Percentiles rank a stretch among this genome's conserved stretches.
phyloP scores from a whole-genome alignment of 1,140 invertebrate genomes.

The Drosophila elegans region DNA sequence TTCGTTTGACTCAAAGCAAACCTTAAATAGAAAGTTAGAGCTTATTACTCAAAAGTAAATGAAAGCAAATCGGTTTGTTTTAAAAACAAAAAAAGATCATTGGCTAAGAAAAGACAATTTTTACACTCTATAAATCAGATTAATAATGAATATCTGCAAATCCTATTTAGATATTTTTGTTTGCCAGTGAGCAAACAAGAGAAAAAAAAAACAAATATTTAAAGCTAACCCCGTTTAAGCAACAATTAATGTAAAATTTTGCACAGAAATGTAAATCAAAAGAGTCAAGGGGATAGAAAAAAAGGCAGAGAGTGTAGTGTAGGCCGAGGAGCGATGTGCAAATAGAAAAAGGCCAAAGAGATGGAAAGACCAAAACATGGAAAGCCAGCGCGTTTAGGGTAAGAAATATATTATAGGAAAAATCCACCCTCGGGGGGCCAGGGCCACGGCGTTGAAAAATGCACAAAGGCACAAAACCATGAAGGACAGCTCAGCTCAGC shows the following conservation, averaged over 20 bases:
- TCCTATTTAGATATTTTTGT: not conserved
- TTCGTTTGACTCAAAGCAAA: too few relatives aligned
- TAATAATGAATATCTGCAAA: slow-evolving; percentile 2
- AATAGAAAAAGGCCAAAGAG: not conserved
- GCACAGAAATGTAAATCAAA: slow-evolving; percentile 60
- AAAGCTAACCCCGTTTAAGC: slow-evolving; percentile 47
- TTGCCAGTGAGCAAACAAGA: slow-evolving; percentile 3
- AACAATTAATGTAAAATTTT: slow-evolving; percentile 67
- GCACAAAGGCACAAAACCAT: slow-evolving; percentile 52
- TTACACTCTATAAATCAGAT: not conserved
- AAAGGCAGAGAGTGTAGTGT: not conserved
- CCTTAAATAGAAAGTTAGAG: too few relatives aligned
- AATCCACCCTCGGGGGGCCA: slow-evolving; percentile 57
- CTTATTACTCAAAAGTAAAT: too few relatives aligned
- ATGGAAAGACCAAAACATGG: not conserved
- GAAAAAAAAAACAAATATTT: slow-evolving; percentile 30
- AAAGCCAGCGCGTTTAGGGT: slow-evolving; percentile 15
- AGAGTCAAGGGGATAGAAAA: slow-evolving; percentile 30
- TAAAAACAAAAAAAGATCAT: too few relatives aligned
- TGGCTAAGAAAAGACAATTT: too few relatives aligned
- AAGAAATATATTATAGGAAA: slow-evolving; percentile 64
- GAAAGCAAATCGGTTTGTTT: too few relatives aligned
- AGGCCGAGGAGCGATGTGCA: slow-evolving; percentile 4
- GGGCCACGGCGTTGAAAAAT: slow-evolving; percentile 39
- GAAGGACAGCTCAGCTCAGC: slow-evolving; percentile 42